phyloP scores from a whole-genome alignment of 2,797 vertebrate genomes.

The Enteromius fasciolatus region DNA sequence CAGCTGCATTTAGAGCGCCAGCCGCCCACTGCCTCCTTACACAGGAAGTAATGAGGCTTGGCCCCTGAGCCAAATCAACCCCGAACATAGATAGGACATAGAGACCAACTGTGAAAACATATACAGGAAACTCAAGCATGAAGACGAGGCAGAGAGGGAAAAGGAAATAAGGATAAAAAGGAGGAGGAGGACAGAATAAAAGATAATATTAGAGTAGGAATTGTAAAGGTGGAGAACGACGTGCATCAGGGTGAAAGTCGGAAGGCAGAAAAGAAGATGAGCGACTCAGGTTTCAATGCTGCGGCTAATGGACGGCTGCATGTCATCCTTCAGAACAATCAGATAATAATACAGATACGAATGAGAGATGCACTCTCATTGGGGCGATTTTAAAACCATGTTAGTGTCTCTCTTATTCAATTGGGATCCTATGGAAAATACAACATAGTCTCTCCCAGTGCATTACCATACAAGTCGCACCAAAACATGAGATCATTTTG shows the following conservation, averaged over 20 bases:
- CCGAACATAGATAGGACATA: conserved; percentile 46
- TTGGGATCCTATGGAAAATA: conserved; percentile 56
- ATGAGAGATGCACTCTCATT: conserved; percentile 41
- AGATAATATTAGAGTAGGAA: conserved; percentile 36
- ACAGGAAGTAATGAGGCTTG: conserved; percentile 57
- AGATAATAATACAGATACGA: conserved; percentile 64
- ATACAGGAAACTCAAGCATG: conserved; percentile 40
- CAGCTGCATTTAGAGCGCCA: conserved; percentile 60
- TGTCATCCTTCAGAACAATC: conserved; percentile 61
- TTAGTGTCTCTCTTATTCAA: conserved; percentile 52
- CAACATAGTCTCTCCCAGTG: conserved; percentile 47
- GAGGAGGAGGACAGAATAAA: not conserved
- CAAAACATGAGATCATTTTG: conserved; percentile 59
- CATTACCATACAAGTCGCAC: conserved; percentile 62
- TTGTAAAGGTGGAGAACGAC: conserved; percentile 12
- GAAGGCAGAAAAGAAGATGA: conserved; percentile 44
- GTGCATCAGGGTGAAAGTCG: conserved; percentile 55
- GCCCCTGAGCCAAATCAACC: conserved; percentile 46
- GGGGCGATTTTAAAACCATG: conserved; percentile 43
- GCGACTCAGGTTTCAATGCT: conserved; percentile 44
- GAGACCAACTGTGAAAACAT: conserved; percentile 32
- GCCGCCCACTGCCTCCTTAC: conserved; percentile 49
- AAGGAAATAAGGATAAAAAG: not conserved
- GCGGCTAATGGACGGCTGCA: conserved; percentile 49
- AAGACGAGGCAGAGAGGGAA: conserved; percentile 2